Evolutionary conservation across 2,888 invertebrate species (phyloP), one percentile per base, ranked within the genome.

Genomic region (Rhagium mordax): DNA sequence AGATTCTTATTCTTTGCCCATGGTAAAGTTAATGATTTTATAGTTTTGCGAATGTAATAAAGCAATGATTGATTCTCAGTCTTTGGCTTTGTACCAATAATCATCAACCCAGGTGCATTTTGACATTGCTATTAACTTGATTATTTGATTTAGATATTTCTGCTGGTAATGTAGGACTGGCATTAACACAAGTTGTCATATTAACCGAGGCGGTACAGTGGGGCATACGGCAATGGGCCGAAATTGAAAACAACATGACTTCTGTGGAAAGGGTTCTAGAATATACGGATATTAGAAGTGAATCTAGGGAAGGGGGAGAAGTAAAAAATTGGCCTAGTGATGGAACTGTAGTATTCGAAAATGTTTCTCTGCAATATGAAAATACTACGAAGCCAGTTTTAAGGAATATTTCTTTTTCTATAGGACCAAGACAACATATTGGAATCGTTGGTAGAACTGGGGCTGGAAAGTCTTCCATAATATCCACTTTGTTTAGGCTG

Each of bases 141-240:
- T 51, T 13, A 8, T 51, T 55, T 5, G 21, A 24, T 55, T 24
- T 61, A 78, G 78, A 73, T 61, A 62, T 71, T 8, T 64, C 70
- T 13, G 79, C 94, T 29, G 94, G 94, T 47, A 91, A 92, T 82
- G 94, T 95, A 1, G 95, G 95, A 21, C 85, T 95, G 66, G 94
- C 94, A 13, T 93, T 95, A 71, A 94, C 94, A 0, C 94, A 95
- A 84, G 93, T 94, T n/a, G 93, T 94, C 87, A 91, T 92, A 0
- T 89, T 95, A 71, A 94, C 94, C 0, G 94, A 94, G 10, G 85
- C 88, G 86, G 77, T 91, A 79, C 91, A 91, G 83, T 91, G 90
- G 90, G 90, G 89, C 1, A 88, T 91, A 49, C 89, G 97, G 3
- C 97, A 97, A 86, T 96, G 96, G 79, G 95, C 97, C 0, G 97